Conservation (phyloP, 2,113 vertebrate species). For the Nannobrachium achirus region DNA sequence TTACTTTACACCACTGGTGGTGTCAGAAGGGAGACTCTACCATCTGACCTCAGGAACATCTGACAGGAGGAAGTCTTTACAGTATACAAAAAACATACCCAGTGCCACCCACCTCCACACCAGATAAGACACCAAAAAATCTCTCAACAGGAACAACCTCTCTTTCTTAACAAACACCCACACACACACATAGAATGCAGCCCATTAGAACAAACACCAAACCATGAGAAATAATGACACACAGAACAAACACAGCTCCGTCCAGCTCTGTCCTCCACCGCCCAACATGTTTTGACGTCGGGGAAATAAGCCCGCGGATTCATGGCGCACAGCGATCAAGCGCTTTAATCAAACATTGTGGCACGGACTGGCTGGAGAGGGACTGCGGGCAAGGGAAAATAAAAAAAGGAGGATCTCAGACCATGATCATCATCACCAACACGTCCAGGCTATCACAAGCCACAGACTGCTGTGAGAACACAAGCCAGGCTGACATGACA, state of each 20-base stretch:
- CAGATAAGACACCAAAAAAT: constrained; percentile 18
- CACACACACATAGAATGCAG: constrained; percentile 55
- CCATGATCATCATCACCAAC: constrained; percentile 19
- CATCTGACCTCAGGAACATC: constrained; percentile 1
- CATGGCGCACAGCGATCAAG: constrained; percentile 1
- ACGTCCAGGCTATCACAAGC: constrained; percentile 50
- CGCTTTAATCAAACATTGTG: constrained; percentile 10
- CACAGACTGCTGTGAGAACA: constrained; percentile 44
- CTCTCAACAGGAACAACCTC: constrained; percentile 15
- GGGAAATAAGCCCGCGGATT: constrained; percentile 3
- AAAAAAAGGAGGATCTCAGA: constrained; percentile 3
- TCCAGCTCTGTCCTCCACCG: constrained; percentile 68
- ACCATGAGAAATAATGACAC: constrained; percentile 9
- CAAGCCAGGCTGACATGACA: constrained; percentile 52
- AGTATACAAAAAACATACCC: constrained; percentile 9
- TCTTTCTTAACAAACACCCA: neutral
- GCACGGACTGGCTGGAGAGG: constrained; percentile 69
- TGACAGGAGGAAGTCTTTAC: constrained; percentile 40
- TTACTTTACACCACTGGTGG: too few relatives aligned
- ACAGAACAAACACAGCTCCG: constrained; percentile 49
- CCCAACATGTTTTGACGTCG: neutral
- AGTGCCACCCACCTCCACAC: constrained; percentile 16
- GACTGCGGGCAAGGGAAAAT: constrained; percentile 38
- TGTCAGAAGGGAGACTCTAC: too few relatives aligned
- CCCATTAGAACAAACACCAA: constrained; percentile 45